Conservation (phyloP, 2,888 invertebrate genomes). For the Phyto melanocephala region DNA sequence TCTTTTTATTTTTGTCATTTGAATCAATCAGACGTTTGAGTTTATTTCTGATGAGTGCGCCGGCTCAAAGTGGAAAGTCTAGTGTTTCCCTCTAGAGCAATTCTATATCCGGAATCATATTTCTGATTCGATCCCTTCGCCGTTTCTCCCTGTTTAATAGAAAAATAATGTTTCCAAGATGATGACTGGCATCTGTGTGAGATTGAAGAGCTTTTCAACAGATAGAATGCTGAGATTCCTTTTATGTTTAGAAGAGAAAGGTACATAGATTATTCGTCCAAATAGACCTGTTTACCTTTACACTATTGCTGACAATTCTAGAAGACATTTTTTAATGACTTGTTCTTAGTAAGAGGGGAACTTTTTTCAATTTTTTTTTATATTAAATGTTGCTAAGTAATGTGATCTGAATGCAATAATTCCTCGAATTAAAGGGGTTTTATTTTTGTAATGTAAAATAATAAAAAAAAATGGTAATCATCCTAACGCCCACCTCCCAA, state of each 20-base stretch:
- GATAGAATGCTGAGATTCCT: neutral
- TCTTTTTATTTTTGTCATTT: neutral
- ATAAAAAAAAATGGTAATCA: too few species aligned
- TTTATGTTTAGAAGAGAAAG: neutral
- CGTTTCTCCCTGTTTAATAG: neutral
- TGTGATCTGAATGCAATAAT: too few species aligned
- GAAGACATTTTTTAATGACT: neutral
- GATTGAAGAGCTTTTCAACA: constrained; percentile 5
- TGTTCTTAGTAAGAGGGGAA: neutral
- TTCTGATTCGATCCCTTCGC: neutral
- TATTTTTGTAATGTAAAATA: too few species aligned
- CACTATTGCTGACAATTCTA: neutral
- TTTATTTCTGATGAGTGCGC: neutral
- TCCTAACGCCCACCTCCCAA: too few species aligned
- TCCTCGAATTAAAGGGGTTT: too few species aligned
- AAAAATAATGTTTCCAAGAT: neutral
- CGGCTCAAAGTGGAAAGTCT: neutral
- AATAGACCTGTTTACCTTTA: neutral
- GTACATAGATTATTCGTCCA: neutral
- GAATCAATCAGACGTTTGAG: neutral
- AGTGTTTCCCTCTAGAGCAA: neutral
- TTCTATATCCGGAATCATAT: neutral
- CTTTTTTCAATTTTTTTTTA: too few species aligned
- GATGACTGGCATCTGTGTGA: neutral
- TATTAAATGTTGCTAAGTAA: too few species aligned